Evolutionary conservation across 2,797 vertebrate species (phyloP).

Genomic region (Antennarius maculatus): DNA sequence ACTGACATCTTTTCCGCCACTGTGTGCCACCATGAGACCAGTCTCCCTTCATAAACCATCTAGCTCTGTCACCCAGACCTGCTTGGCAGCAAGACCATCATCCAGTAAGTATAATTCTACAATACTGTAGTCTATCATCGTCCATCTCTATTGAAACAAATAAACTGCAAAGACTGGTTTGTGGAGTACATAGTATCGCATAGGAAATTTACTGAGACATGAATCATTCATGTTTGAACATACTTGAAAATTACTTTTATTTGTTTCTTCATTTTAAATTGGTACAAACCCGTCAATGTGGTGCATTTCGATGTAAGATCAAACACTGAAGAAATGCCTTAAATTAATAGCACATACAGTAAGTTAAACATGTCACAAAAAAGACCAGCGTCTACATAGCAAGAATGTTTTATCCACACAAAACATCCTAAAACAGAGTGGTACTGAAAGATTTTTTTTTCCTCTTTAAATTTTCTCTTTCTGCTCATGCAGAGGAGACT

Average conservation of each 20-base stretch:
- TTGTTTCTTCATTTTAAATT: constrained; percentile 92
- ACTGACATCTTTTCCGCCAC: constrained; percentile 70
- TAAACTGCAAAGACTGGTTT: background rate
- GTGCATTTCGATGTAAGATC: constrained; percentile 91
- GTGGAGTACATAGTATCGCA: background rate
- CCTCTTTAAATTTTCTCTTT: constrained; percentile 79
- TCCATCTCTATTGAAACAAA: no score
- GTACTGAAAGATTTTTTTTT: constrained; percentile 71
- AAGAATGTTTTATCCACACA: constrained; percentile 97
- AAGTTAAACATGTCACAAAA: constrained; percentile 98
- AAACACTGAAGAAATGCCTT: constrained; percentile 97
- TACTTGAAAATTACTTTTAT: constrained; percentile 97
- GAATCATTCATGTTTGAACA: constrained; percentile 82
- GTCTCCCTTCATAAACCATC: constrained; percentile 58
- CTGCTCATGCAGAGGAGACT: constrained; percentile 88
- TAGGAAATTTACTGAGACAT: constrained; percentile 56
- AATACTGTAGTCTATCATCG: background rate
- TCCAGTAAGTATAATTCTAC: background rate
- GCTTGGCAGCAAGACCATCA: background rate
- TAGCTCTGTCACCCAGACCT: constrained; percentile 41
- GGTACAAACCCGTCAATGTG: constrained; percentile 93
- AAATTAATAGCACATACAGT: constrained; percentile 97
- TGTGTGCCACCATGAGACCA: constrained; percentile 49
- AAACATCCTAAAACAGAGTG: constrained; percentile 89
- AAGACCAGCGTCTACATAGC: constrained; percentile 93